These are phyloP conservation scores for Leptopilina boulardi DNA, from an alignment of 1,140 invertebrate species.

Conservation along the genomic window DNA sequence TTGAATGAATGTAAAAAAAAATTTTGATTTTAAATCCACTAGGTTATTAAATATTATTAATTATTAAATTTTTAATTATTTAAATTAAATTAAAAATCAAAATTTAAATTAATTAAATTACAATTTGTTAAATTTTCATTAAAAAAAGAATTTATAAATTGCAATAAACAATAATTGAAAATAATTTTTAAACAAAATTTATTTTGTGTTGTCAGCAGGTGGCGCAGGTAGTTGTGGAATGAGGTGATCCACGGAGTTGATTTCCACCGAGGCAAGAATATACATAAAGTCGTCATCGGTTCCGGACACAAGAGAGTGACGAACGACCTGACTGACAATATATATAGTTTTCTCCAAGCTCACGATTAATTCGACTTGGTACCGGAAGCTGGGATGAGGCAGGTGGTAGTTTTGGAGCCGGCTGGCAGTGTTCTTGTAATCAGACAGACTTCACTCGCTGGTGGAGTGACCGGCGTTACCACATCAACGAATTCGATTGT, in stretches of 20 bases:
- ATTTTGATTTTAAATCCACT: too few species aligned
- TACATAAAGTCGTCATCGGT: constrained; percentile 16
- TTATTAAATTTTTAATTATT: too few species aligned
- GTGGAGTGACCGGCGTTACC: constrained; percentile 59
- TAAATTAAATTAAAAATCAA: too few species aligned
- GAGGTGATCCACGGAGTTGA: constrained; percentile 14
- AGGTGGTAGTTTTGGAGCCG: constrained; percentile 74
- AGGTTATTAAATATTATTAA: too few species aligned
- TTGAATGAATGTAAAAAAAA: too few species aligned
- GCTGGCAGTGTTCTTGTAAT: constrained; percentile 74
- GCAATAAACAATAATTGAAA: not conserved
- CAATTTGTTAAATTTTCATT: too few species aligned
- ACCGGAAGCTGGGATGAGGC: constrained; percentile 64
- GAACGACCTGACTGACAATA: constrained; percentile 31
- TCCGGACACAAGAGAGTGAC: constrained; percentile 19
- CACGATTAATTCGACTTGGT: constrained; percentile 44
- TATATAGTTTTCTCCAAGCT: too few species aligned
- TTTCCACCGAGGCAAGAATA: constrained; percentile 15
- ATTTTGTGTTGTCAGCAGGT: constrained; percentile 32
- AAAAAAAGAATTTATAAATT: too few species aligned
- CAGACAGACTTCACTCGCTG: constrained; percentile 69
- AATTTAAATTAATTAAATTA: too few species aligned
- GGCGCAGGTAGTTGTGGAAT: constrained; percentile 33
- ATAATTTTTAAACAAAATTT: not conserved
- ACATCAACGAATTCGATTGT: constrained; percentile 59